These are phyloP conservation scores for Lacanobia wlatinum DNA, from an alignment of 2,888 invertebrate species.

Conservation along the genomic window DNA sequence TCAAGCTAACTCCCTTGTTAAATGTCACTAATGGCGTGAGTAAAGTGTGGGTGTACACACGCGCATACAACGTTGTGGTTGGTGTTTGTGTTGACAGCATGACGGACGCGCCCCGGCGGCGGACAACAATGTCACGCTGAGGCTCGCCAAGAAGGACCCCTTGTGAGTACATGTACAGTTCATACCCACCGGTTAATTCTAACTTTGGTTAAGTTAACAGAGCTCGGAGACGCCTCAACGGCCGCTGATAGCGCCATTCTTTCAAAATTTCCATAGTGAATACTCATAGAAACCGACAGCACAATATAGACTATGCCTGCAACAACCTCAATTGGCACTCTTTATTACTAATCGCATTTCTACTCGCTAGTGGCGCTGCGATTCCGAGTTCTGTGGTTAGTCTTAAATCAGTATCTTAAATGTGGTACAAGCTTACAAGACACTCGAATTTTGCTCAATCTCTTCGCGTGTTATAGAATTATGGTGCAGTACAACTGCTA, in stretches of 20 bases:
- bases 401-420: slow-evolving; percentile 1
- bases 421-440: neutral
- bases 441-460: neutral
- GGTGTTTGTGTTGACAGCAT: slow-evolving; percentile 88
- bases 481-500: neutral
- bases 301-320: neutral
- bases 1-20: slow-evolving; percentile 56
- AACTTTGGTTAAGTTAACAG: neutral
- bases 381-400: neutral
- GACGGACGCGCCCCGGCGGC: slow-evolving; percentile 74
- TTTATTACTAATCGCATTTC: neutral
- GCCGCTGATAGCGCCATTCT: neutral
- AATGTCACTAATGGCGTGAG: slow-evolving; percentile 66
- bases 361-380: neutral
- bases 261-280: too few species aligned
- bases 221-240: neutral
- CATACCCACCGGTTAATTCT: neutral
- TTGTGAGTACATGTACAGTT: slow-evolving; percentile 72
- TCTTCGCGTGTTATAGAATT: neutral
- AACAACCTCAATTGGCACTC: neutral
- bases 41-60: slow-evolving; percentile 66
- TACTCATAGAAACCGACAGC: neutral
- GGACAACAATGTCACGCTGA: slow-evolving; percentile 73
- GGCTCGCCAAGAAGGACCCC: slow-evolving; percentile 65
- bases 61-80: slow-evolving; percentile 73